Evolutionary conservation across 2,888 invertebrate species (phyloP), one percentile per base, ranked within the genome.

Genomic region (Phyllotreta cruciferae): DNA sequence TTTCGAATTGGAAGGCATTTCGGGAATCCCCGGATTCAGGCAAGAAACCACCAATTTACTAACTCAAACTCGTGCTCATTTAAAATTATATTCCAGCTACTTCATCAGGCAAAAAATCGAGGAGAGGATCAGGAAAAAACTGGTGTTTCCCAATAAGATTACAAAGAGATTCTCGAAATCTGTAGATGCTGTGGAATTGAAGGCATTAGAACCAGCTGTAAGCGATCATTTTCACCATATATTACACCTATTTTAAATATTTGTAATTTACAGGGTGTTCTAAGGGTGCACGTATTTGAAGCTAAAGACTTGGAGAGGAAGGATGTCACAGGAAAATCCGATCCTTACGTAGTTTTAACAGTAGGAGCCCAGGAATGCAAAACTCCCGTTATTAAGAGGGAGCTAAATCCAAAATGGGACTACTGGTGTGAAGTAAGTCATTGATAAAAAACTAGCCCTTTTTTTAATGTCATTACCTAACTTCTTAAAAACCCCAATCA

Each of bases 361-460:
- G 93, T 98, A 64, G 98, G 97, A 55, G 92, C 95, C 0, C 93
- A 96, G 82, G 90, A 92, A 80, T 95, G 92, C 83, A 90, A 90
- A 80, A 97, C 98, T 0, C 90, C 92, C 79, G 93, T 92, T 47
- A 93, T 98, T 72, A 92, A 95, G 79, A 94, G 94, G 79, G 91
- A 91, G 68, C 87, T 98, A 39, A 92, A 94, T 83, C 98, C 98
- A 6, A 90, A 92, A 71, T 98, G 98, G 97, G 94, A 98, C 81
- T 94, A 86, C 82, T 94, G 93, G 88, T 98, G 96, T 79, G 98
- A 98, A 92, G 96, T 96, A 83, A 79, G 83, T 57, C 14, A 38
- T 10, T 44, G 1, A 10, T 42, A 44, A 41, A 6, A 11, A 38
- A 5, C n/a, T 55, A 44, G 9, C 42, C 14, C n/a, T 60, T 53